These are phyloP conservation scores for Homarus gammarus DNA, from an alignment of 2,888 invertebrate species.

Conservation along the genomic window DNA sequence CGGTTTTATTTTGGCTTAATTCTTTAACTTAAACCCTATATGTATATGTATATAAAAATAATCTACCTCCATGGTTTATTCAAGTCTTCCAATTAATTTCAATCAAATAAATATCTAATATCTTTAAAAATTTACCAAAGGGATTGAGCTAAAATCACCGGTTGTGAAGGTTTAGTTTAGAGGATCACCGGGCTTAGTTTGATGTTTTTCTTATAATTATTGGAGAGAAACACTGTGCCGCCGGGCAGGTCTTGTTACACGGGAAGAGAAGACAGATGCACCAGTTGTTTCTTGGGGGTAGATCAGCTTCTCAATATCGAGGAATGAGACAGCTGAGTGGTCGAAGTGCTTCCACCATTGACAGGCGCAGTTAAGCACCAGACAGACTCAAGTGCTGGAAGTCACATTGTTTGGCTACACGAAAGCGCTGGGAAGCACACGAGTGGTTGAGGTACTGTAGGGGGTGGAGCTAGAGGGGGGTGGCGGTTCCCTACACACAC, in stretches of 20 bases:
- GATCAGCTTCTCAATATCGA: background rate
- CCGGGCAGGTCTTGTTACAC: background rate
- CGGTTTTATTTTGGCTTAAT: constrained; percentile 6
- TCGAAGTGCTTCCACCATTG: background rate
- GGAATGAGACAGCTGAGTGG: background rate
- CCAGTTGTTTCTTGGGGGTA: background rate
- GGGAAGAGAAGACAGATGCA: background rate
- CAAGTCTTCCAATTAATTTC: background rate
- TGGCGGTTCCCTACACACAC: constrained; percentile 47
- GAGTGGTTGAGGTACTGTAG: constrained; percentile 63
- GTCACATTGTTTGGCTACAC: constrained; percentile 26
- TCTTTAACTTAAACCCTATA: constrained; percentile 10
- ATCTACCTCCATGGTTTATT: background rate
- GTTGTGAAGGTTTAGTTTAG: background rate
- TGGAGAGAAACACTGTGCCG: background rate
- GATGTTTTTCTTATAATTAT: background rate
- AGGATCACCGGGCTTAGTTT: background rate
- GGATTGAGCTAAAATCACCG: background rate
- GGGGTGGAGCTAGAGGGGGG: constrained; percentile 18
- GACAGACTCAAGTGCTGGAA: background rate
- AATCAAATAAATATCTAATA: constrained; percentile 1
- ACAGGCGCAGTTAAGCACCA: constrained; percentile 9
- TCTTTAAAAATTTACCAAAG: background rate
- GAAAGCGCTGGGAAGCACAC: constrained; percentile 3
- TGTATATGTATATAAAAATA: background rate